Evolutionary conservation across 2,888 invertebrate species (phyloP).

Genomic region (Suillia variegata): DNA sequence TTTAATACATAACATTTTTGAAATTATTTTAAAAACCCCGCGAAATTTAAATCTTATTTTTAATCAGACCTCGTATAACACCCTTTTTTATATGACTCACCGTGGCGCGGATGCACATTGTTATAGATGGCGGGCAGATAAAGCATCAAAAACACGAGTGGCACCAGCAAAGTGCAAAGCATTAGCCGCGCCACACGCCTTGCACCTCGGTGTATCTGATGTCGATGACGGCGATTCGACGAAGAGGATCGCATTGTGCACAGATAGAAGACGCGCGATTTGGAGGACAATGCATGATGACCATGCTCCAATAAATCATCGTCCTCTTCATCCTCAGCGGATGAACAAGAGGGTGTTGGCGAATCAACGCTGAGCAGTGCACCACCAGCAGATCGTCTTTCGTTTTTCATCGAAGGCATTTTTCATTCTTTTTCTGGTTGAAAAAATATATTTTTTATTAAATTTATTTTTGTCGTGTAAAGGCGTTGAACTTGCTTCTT

Average conservation of each 20-base stretch:
- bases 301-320: not conserved
- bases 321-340: not conserved
- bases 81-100: too few species aligned
- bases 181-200: slow-evolving; percentile 40
- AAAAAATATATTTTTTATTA: too few species aligned
- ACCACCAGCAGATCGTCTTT: too few species aligned
- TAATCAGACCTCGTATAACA: too few species aligned
- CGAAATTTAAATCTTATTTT: too few species aligned
- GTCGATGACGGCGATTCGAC: slow-evolving; percentile 23
- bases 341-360: not conserved
- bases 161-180: slow-evolving; percentile 36
- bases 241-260: not conserved
- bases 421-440: too few species aligned
- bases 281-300: not conserved
- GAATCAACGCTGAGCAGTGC: not conserved
- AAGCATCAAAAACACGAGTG: slow-evolving; percentile 40
- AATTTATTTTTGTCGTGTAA: too few species aligned
- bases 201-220: slow-evolving; percentile 42
- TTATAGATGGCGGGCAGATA: slow-evolving; percentile 53
- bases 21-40: too few species aligned
- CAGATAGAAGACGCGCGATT: not conserved
- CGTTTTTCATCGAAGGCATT: not conserved
- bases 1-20: too few species aligned
- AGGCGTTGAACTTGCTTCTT: too few species aligned
- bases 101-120: slow-evolving; percentile 47